Evolutionary conservation across 2,888 invertebrate genomes (phyloP).

Genomic region (Standfussiana lucernea): DNA sequence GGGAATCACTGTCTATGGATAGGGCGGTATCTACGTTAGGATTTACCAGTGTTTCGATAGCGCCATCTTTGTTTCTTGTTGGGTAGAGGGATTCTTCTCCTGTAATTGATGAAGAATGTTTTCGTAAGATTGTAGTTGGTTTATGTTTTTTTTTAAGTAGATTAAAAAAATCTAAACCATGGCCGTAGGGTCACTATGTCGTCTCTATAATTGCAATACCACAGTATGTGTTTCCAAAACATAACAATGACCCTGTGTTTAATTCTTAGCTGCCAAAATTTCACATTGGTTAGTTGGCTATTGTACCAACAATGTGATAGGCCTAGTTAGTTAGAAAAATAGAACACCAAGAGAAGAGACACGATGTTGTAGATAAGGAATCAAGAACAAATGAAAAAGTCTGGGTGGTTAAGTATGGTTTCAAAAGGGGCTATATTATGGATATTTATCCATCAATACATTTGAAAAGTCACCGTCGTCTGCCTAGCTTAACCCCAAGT

Average conservation of each 20-base stretch:
- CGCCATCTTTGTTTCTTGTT: slow-evolving; percentile 83
- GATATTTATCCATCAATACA: not conserved
- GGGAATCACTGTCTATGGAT: slow-evolving; percentile 90
- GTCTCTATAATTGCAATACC: not conserved
- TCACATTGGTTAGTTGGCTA: no score
- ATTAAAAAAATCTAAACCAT: no score
- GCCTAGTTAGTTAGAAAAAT: no score
- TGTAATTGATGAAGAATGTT: slow-evolving; percentile 45
- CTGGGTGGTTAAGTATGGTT: not conserved
- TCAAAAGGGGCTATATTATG: not conserved
- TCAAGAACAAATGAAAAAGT: not conserved
- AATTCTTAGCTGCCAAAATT: no score
- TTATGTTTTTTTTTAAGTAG: no score
- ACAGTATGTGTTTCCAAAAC: not conserved
- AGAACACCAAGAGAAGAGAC: no score
- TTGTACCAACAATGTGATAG: no score
- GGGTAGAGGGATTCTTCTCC: slow-evolving; percentile 82
- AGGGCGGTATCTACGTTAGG: slow-evolving; percentile 83
- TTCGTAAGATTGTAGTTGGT: not conserved
- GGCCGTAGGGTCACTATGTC: no score
- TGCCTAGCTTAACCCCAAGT: not conserved
- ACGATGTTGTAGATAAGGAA: no score
- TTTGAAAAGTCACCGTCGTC: not conserved
- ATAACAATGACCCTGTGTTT: not conserved
- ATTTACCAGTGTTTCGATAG: slow-evolving; percentile 82